Conservation (phyloP, 2,113 vertebrate species). For the Ptilorrhoa leucosticta region DNA sequence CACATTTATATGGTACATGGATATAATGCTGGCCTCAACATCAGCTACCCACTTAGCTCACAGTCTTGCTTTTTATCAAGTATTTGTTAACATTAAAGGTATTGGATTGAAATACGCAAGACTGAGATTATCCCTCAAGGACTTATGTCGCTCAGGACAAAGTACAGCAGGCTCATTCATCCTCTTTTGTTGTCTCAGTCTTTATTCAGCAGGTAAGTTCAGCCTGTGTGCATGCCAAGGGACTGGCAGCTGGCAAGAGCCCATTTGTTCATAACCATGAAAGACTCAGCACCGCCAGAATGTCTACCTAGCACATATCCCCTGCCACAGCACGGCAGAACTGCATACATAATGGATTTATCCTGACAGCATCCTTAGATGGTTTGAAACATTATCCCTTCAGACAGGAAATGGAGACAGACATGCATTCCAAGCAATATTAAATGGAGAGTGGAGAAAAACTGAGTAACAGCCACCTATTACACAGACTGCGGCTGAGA, state of each 20-base stretch:
- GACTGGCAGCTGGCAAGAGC: fast-evolving
- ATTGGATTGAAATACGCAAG: neutral
- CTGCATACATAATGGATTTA: neutral
- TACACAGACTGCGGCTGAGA: neutral
- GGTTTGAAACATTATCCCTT: neutral
- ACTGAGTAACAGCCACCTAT: neutral
- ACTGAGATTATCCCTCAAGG: neutral
- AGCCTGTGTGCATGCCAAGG: neutral
- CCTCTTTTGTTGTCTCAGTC: neutral
- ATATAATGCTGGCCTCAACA: neutral
- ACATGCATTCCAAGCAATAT: neutral
- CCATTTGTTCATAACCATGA: neutral
- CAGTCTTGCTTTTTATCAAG: neutral
- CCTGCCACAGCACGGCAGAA: neutral
- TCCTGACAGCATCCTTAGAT: neutral
- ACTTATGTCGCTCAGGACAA: neutral
- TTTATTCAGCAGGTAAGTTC: neutral
- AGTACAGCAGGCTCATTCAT: neutral
- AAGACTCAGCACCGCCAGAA: neutral
- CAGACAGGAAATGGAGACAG: neutral
- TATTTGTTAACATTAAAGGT: neutral
- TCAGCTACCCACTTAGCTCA: neutral
- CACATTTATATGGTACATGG: neutral
- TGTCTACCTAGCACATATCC: neutral
- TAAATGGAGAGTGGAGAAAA: neutral